Evolutionary conservation across 2,888 invertebrate genomes (phyloP), one percentile per base, ranked within the genome.

Genomic region (Acronicta aceris): DNA sequence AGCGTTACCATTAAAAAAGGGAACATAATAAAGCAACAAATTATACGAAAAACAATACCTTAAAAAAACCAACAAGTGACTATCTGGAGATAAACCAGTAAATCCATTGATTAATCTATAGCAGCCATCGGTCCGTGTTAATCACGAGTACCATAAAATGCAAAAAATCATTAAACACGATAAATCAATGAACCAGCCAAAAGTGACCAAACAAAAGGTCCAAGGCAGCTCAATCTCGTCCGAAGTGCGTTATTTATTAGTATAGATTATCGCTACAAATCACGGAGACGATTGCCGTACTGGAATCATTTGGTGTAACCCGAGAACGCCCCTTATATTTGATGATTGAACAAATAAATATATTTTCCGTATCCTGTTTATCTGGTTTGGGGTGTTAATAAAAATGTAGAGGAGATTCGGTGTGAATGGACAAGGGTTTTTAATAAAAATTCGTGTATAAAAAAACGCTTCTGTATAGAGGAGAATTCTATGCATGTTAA

Each of bases 321-420:
- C 81, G 94, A 94, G 93, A 92, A 91, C 92, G 88, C 91, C 93
- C 93, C 91, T 91, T 91, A 92, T 88, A 90, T 91, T 89, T 89
- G 93, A 92, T 93, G 94, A 94, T 94, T 94, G 94, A 92, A 89
- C 92, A 91, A 94, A 94, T 94, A 94, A 94, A 94, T 94, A 93
- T 93, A 93, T 93, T 93, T 94, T 89, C 92, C 89, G 89, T 94
- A 93, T 94, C 94, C 93, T 92, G 94, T 92, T 92, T 93, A 94
- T 94, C 94, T 83, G 89, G 87, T 89, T 86, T 86, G 87, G 91
- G 92, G 94, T 93, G 94, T 94, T 94, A 94, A 94, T 94, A 94
- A 94, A 94, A 94, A 94, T 94, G 93, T 94, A 92, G 91, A 81
- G 94, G 89, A 86, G 63, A 50, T 10, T 58, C 58, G 87, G 89